Percentiles rank a stretch among this genome's conserved stretches.
Conservation (phyloP, 2,797 vertebrate genomes). For the Coendou prehensilis region DNA sequence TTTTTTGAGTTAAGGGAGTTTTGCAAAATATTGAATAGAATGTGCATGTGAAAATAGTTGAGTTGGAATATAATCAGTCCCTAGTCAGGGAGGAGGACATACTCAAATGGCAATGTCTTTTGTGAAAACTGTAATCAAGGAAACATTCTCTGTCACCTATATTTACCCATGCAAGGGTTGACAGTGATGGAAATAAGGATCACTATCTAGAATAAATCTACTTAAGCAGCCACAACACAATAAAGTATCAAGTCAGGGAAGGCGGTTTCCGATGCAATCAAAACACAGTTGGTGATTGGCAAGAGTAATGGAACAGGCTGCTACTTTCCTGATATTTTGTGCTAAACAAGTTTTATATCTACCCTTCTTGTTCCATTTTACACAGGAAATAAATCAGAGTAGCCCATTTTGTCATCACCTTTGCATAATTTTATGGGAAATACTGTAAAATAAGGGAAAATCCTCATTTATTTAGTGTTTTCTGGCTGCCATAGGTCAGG, state of each 20-base stretch:
- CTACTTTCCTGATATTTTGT: constrained; percentile 43
- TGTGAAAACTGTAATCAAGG: constrained; percentile 67
- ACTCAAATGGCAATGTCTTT: constrained; percentile 59
- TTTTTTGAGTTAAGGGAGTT: background rate
- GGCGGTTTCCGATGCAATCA: constrained; percentile 64
- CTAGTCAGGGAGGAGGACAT: constrained; percentile 19
- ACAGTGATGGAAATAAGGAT: constrained; percentile 68
- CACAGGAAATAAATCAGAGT: constrained; percentile 54
- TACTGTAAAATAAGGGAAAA: constrained; percentile 56
- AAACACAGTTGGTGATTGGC: background rate
- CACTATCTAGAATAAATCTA: constrained; percentile 62
- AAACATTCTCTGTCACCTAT: constrained; percentile 63
- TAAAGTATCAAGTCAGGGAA: constrained; percentile 66
- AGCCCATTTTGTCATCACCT: constrained; percentile 32
- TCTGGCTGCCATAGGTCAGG: background rate
- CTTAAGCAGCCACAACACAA: constrained; percentile 45
- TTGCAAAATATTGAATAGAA: background rate
- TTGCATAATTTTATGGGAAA: constrained; percentile 51
- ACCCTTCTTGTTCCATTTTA: background rate
- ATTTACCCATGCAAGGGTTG: constrained; percentile 65
- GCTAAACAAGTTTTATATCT: constrained; percentile 28
- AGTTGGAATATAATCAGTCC: constrained; percentile 67
- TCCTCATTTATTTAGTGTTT: constrained; percentile 60
- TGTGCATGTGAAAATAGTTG: background rate
- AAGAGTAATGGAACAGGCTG: constrained; percentile 62